A percentile compares a stretch with the other conserved stretches of the same genome.
These are phyloP conservation scores for Polydrusus tereticollis DNA, from an alignment of 2,888 invertebrate species.

Conservation along the genomic window DNA sequence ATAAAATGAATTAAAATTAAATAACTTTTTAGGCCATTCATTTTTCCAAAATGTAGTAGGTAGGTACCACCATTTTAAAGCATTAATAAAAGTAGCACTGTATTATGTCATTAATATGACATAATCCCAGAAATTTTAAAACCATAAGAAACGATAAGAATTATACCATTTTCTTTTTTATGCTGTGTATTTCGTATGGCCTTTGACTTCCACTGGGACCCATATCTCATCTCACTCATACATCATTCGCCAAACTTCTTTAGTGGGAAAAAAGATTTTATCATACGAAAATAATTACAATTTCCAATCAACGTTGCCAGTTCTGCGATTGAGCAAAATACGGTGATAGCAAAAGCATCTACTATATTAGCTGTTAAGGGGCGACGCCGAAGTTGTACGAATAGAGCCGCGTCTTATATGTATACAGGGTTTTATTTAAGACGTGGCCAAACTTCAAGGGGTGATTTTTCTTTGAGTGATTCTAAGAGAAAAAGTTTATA, in stretches of 20 bases:
- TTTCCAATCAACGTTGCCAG: background rate
- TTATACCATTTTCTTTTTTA: background rate
- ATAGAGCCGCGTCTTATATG: no score
- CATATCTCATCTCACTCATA: background rate
- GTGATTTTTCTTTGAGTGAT: no score
- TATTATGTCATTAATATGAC: background rate
- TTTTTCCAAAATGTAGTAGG: no score
- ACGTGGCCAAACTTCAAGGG: no score
- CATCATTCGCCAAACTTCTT: conserved; percentile 4
- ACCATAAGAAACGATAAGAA: background rate
- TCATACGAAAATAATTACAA: background rate
- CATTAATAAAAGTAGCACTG: no score
- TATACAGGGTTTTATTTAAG: no score
- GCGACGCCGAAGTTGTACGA: no score
- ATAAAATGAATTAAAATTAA: no score
- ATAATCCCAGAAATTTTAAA: background rate
- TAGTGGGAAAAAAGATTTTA: conserved; percentile 7
- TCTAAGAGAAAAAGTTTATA: no score
- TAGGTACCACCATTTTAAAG: no score
- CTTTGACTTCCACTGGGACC: conserved; percentile 4
- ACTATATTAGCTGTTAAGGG: background rate
- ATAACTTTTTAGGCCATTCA: no score
- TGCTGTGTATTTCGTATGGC: background rate
- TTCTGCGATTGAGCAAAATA: background rate
- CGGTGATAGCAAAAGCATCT: background rate